These are phyloP conservation scores for Acanthornis magna DNA, from an alignment of 2,797 vertebrate species.

Conservation along the genomic window DNA sequence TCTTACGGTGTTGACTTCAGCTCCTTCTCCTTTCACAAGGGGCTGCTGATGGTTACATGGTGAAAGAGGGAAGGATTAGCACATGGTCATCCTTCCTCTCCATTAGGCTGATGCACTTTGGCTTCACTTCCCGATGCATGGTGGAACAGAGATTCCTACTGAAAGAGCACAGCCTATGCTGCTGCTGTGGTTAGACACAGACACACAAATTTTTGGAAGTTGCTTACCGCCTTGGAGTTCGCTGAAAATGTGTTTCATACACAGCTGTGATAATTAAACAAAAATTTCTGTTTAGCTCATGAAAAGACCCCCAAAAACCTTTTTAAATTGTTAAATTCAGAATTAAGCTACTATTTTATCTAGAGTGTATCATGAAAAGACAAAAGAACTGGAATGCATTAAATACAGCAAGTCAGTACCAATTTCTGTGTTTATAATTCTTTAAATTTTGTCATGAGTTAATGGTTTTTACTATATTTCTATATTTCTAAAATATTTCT, in stretches of 20 bases:
- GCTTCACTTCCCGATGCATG: not conserved
- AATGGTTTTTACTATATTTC: not conserved
- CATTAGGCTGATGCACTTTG: constrained; percentile 34
- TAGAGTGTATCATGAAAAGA: not conserved
- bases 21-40: constrained; percentile 1
- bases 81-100: not conserved
- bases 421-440: not conserved
- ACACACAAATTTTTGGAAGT: not conserved
- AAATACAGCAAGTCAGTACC: not conserved
- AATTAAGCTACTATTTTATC: not conserved
- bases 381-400: not conserved
- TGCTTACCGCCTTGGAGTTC: not conserved
- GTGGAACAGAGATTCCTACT: not conserved
- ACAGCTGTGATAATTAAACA: not conserved
- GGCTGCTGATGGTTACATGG: not conserved
- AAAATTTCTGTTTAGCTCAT: not conserved
- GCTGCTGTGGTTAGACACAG: not conserved
- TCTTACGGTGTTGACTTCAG: not conserved
- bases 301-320: not conserved
- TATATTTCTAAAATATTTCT: too few relatives aligned
- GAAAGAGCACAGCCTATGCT: not conserved
- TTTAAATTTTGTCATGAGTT: not conserved
- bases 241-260: not conserved
- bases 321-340: not conserved
- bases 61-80: not conserved